phyloP scores from a whole-genome alignment of 1,140 invertebrate genomes.

The Mactra quadrangularis region DNA sequence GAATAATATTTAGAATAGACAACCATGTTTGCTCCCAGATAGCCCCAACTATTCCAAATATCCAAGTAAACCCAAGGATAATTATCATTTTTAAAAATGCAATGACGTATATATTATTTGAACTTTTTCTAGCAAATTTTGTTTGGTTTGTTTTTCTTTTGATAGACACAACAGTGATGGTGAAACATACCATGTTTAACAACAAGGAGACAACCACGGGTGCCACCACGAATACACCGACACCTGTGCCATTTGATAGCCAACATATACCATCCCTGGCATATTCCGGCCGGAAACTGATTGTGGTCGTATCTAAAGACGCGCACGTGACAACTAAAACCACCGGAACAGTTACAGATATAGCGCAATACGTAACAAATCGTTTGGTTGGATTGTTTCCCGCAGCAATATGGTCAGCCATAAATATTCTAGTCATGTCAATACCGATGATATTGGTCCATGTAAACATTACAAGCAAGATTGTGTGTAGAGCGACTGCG shows the following conservation, averaged over 20 bases:
- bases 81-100: constrained; percentile 42
- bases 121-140: background rate
- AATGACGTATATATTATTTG: constrained; percentile 19
- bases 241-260: constrained; percentile 22
- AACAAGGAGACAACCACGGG: constrained; percentile 22
- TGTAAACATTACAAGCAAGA: constrained; percentile 21
- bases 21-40: constrained; percentile 5
- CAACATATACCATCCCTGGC: constrained; percentile 36
- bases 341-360: constrained; percentile 13
- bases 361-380: constrained; percentile 1
- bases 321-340: background rate
- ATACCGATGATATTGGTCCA: constrained; percentile 54
- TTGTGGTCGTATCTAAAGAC: constrained; percentile 1
- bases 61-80: constrained; percentile 53
- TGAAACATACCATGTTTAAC: constrained; percentile 3
- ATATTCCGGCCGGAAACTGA: background rate
- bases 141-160: background rate
- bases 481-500: constrained; percentile 16
- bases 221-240: constrained; percentile 25
- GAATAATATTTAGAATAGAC: constrained; percentile 24
- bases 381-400: background rate
- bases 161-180: constrained; percentile 30
- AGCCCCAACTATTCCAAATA: constrained; percentile 19
- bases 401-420: background rate
- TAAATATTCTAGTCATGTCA: constrained; percentile 40